Evolutionary conservation across 2,888 invertebrate species (phyloP), one percentile per base, ranked within the genome.

Genomic region (Furcula furcula): DNA sequence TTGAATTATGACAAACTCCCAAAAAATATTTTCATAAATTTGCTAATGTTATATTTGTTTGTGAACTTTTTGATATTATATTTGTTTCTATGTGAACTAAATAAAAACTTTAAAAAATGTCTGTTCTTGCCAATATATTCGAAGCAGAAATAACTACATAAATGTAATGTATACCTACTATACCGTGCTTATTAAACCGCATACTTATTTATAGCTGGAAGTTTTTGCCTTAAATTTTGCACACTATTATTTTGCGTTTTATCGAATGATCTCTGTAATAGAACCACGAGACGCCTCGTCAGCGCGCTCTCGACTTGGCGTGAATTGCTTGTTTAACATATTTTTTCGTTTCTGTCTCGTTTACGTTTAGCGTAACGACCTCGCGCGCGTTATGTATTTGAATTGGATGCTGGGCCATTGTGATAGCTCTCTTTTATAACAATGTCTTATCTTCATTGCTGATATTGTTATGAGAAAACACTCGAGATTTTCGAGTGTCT

Each of bases 241-340:
- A 27, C 31, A 25, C 29, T 28, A 10, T 38, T 29, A 27, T 21
- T 20, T 16, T 4, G 16, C 34, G 29, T 31, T 41, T 37, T 63
- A 53, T 59, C 71, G 71, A 57, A 45, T 33, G 53, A 39, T 40
- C 53, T 34, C 29, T 34, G 26, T 43, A 59, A 75, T 79, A 61
- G 44, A 26, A 18, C 45, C 45, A 58, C 40, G 38, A 49, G 52
- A 36, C 42, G 55, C 57, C 64, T 69, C 69, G 76, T 75, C 79
- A 82, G 77, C 57, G 71, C 76, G 71, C 66, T 76, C 68, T 61
- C 69, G 75, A 74, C 75, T 57, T 72, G 67, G 63, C 73, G 75
- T 57, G 76, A 82, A 81, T 81, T 76, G 82, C 82, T 83, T 84
- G 81, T 80, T 83, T 79, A 78, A 79, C 81, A 83, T 83, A 82